Evolutionary conservation across 2,888 invertebrate species (phyloP).

Genomic region (Campopleginae sp.): DNA sequence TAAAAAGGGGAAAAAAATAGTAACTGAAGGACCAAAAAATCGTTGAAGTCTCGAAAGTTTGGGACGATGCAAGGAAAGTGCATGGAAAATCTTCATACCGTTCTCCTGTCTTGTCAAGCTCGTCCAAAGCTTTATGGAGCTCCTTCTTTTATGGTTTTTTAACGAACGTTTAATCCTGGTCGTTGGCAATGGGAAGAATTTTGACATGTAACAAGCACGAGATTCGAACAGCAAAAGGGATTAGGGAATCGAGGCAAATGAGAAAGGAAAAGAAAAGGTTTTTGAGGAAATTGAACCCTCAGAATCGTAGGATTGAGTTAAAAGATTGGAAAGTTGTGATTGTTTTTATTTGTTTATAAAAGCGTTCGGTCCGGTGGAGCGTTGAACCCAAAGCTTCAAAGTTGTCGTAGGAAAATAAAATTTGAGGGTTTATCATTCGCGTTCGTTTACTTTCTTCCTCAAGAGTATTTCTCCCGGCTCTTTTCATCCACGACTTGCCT

Average conservation of each 20-base stretch:
- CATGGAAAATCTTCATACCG: conserved; percentile 56
- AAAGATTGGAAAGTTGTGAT: conserved; percentile 38
- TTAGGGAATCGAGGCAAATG: conserved; percentile 7
- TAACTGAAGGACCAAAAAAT: not conserved
- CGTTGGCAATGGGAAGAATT: conserved; percentile 59
- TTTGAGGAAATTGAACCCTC: conserved; percentile 47
- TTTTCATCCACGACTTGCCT: conserved; percentile 50
- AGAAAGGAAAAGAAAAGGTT: not conserved
- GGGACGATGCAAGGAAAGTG: conserved; percentile 42
- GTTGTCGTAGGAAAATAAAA: conserved; percentile 11
- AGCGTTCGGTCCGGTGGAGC: conserved; percentile 38
- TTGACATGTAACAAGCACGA: conserved; percentile 34
- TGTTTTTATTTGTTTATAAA: conserved; percentile 24
- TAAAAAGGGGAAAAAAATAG: not conserved
- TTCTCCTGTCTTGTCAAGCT: conserved; percentile 25
- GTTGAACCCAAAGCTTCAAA: conserved; percentile 27
- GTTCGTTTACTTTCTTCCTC: conserved; percentile 30
- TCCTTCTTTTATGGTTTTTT: conserved; percentile 65
- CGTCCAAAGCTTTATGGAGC: conserved; percentile 50
- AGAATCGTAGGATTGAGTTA: conserved; percentile 37
- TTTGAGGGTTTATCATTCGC: conserved; percentile 26
- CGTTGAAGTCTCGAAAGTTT: not conserved
- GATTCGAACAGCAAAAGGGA: conserved; percentile 10
- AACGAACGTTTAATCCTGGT: conserved; percentile 64
- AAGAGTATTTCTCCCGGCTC: conserved; percentile 33